Evolutionary conservation across 2,888 invertebrate genomes (phyloP).

Genomic region (Lobophora halterata): DNA sequence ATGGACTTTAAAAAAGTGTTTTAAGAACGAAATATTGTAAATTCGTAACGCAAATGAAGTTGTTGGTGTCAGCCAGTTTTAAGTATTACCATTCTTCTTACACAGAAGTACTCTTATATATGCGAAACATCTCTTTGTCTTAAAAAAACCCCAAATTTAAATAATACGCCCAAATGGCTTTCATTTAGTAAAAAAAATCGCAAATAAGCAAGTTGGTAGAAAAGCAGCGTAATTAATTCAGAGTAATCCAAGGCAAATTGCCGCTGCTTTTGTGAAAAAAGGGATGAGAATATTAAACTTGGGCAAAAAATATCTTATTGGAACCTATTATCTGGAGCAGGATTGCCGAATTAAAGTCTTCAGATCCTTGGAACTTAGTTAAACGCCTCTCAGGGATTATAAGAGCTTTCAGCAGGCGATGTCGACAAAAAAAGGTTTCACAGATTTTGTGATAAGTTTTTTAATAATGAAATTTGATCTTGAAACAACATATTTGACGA

Average conservation of each 20-base stretch:
- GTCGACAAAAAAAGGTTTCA: slow-evolving; percentile 28
- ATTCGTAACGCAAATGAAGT: too few species aligned
- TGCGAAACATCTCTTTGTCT: too few species aligned
- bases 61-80: too few species aligned
- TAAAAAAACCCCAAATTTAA: too few species aligned
- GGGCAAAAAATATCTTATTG: slow-evolving; percentile 25
- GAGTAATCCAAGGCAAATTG: slow-evolving; percentile 3
- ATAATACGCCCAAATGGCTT: too few species aligned
- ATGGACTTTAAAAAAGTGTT: too few species aligned
- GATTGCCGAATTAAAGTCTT: slow-evolving; percentile 37
- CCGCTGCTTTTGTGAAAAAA: slow-evolving; percentile 2
- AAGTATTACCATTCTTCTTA: too few species aligned
- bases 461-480: slow-evolving; percentile 14
- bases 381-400: slow-evolving; percentile 33
- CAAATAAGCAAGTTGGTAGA: not conserved
- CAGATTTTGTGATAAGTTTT: slow-evolving; percentile 24
- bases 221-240: slow-evolving; percentile 6
- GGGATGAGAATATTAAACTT: slow-evolving; percentile 23
- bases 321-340: slow-evolving; percentile 25
- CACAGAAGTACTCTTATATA: too few species aligned
- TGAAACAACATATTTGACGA: too few species aligned
- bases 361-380: slow-evolving; percentile 26
- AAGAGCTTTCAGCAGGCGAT: slow-evolving; percentile 22
- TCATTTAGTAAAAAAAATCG: not conserved
- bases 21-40: too few species aligned